These are phyloP conservation scores for Antheraea yamamai DNA, from an alignment of 2,888 invertebrate species.

Conservation along the genomic window DNA sequence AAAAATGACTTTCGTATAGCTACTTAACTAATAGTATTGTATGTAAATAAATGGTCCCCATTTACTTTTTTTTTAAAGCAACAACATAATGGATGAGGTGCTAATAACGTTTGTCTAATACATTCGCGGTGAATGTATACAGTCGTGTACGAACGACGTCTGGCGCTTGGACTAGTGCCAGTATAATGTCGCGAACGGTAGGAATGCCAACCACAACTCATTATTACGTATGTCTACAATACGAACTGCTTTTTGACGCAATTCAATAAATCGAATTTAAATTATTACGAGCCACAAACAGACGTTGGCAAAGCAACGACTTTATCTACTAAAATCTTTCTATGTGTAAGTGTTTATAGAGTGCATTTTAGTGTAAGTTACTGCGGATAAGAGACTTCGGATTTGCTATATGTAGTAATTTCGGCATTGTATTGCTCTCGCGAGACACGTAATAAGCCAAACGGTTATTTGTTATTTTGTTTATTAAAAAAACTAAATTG, in stretches of 20 bases:
- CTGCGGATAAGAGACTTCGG: too few relatives aligned
- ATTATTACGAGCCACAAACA: too few relatives aligned
- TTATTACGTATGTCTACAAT: not conserved
- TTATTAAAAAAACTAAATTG: too few relatives aligned
- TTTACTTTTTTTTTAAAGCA: not conserved
- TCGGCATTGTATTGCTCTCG: too few relatives aligned
- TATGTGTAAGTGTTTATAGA: too few relatives aligned
- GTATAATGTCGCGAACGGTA: constrained; percentile 54
- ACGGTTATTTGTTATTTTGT: too few relatives aligned
- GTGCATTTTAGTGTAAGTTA: too few relatives aligned
- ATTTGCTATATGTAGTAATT: too few relatives aligned
- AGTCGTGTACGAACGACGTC: constrained; percentile 38
- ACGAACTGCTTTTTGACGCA: not conserved
- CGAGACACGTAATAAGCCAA: too few relatives aligned
- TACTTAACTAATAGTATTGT: not conserved
- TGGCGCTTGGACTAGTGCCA: constrained; percentile 70
- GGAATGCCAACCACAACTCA: constrained; percentile 56
- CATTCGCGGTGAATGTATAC: not conserved
- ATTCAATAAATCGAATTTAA: not conserved
- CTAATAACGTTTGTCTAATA: not conserved
- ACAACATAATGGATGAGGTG: not conserved
- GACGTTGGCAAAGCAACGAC: too few relatives aligned
- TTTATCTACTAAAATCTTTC: too few relatives aligned
- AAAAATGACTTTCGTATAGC: not conserved
- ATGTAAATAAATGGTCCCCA: not conserved